These are phyloP conservation scores for Actinostola sp. DNA, from an alignment of 92 coral and sea anemone species.

Conservation along the genomic window DNA sequence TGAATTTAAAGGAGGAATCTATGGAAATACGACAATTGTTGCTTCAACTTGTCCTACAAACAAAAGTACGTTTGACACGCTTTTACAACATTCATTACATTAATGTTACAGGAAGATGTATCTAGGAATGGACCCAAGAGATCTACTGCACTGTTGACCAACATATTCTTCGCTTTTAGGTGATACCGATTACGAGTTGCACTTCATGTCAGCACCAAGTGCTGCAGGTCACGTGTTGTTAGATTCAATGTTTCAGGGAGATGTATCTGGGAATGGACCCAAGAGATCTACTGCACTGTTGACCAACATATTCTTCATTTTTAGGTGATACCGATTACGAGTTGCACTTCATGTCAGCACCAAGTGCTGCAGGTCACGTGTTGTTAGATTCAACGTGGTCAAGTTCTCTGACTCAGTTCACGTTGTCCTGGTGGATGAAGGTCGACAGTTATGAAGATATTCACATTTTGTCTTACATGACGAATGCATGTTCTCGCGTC, in stretches of 20 bases:
- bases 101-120: no score
- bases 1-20: conserved; percentile 13
- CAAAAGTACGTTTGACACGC: not conserved
- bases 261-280: no score
- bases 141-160: no score
- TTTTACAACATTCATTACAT: no score
- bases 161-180: conserved; percentile 5
- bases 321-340: conserved; percentile 22
- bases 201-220: not conserved
- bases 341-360: not conserved
- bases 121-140: no score
- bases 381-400: conserved; percentile 9
- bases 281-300: no score
- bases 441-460: not conserved
- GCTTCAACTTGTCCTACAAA: conserved; percentile 20
- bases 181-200: conserved; percentile 17
- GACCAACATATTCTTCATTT: not conserved
- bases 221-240: conserved; percentile 6
- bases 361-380: conserved; percentile 10
- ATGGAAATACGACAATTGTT: conserved; percentile 3
- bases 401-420: conserved; percentile 3
- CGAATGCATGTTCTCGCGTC: not conserved
- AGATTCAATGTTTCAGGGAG: no score
- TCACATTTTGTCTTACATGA: conserved; percentile 13
- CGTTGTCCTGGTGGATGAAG: conserved; percentile 47